Evolutionary conservation across 2,113 vertebrate species (phyloP).

Genomic region (Solea senegalensis): DNA sequence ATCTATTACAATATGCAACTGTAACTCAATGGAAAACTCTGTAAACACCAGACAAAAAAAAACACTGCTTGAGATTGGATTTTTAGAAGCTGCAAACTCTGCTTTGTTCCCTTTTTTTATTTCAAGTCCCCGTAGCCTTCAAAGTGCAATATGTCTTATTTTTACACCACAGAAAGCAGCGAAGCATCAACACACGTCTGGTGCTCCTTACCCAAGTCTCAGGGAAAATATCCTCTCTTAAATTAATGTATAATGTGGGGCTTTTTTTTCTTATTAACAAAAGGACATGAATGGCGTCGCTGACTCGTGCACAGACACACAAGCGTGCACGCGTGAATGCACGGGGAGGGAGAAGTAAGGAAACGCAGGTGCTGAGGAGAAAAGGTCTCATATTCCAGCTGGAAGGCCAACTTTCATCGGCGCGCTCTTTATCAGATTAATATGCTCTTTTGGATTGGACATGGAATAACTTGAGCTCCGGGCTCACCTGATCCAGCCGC

Average conservation of each 20-base stretch:
- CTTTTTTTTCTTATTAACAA: not conserved
- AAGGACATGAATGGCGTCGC: not conserved
- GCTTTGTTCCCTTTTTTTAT: not conserved
- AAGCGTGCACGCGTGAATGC: not conserved
- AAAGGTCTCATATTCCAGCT: slow-evolving; percentile 25
- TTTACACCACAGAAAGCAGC: no score
- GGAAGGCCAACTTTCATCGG: slow-evolving; percentile 31
- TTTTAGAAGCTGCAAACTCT: not conserved
- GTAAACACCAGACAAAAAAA: not conserved
- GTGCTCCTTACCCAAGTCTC: not conserved
- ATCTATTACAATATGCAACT: not conserved
- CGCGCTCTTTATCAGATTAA: slow-evolving; percentile 50
- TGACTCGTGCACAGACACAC: not conserved
- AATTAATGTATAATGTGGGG: not conserved
- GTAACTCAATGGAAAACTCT: not conserved
- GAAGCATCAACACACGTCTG: not conserved
- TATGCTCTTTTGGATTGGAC: slow-evolving; percentile 53
- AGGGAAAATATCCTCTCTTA: not conserved
- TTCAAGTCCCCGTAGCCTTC: not conserved
- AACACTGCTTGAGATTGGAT: not conserved
- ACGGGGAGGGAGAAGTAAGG: slow-evolving; percentile 6
- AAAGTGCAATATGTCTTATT: no score
- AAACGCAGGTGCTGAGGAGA: slow-evolving; percentile 32
- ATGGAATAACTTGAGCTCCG: slow-evolving; percentile 62
- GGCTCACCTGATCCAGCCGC: slow-evolving; percentile 60